phyloP scores from a whole-genome alignment of 2,113 vertebrate species.

The Cryptotis parvus region DNA sequence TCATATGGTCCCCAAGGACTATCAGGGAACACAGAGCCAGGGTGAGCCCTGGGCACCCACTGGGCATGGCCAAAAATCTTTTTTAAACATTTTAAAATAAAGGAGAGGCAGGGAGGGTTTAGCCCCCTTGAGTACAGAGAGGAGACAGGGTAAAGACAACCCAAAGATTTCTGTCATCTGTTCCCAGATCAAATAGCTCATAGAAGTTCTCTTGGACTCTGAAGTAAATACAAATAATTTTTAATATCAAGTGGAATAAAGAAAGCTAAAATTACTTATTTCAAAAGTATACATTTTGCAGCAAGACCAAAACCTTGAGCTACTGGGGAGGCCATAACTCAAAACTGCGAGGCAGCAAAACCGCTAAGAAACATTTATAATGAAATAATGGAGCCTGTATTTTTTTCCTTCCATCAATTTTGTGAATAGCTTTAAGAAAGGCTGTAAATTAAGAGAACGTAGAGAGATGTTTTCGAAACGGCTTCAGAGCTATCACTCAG shows the following conservation, averaged over 20 bases:
- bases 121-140: too few relatives aligned
- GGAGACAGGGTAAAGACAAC: neutral
- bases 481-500: neutral
- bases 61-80: too few relatives aligned
- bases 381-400: neutral
- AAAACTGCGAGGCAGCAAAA: neutral
- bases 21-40: too few relatives aligned
- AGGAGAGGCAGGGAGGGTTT: neutral
- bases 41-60: too few relatives aligned
- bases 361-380: neutral
- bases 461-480: constrained; percentile 13
- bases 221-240: constrained; percentile 35
- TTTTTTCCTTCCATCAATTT: constrained; percentile 29
- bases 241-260: neutral
- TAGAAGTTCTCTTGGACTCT: neutral
- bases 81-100: neutral
- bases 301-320: neutral
- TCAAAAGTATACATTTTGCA: neutral
- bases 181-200: constrained; percentile 1
- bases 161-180: neutral
- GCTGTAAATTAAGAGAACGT: constrained; percentile 1
- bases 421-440: neutral
- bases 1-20: too few relatives aligned
- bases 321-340: neutral
- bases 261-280: too few relatives aligned